Percentiles rank a stretch among this genome's conserved stretches.
Conservation (phyloP, 2,113 vertebrate genomes). For the Electrona antarctica region DNA sequence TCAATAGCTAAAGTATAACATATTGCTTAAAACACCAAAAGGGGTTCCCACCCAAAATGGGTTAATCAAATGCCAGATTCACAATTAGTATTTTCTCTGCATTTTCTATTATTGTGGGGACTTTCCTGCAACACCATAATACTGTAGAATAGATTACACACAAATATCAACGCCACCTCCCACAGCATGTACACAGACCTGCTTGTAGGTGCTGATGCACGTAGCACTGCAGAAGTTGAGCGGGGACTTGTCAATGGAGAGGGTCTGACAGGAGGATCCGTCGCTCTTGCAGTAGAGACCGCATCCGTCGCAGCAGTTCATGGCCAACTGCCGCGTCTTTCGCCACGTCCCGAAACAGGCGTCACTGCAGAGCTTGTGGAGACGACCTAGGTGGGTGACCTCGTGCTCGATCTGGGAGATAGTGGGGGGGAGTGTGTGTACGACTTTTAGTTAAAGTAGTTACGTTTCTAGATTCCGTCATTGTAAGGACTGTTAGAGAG, state of each 20-base stretch:
- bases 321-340: constrained; percentile 90
- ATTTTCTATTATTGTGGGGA: no score
- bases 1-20: no score
- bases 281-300: constrained; percentile 92
- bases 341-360: constrained; percentile 93
- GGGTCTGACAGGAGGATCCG: constrained; percentile 86
- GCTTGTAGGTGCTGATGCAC: constrained; percentile 89
- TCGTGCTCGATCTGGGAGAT: constrained; percentile 87
- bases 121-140: no score
- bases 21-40: no score
- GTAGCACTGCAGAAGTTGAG: constrained; percentile 93
- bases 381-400: constrained; percentile 92
- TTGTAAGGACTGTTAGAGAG: no score
- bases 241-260: constrained; percentile 87
- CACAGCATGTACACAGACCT: constrained; percentile 74
- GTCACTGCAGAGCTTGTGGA: constrained; percentile 94
- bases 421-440: background rate
- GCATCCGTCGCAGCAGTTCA: constrained; percentile 97
- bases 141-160: no score
- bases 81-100: no score
- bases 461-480: background rate
- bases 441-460: background rate
- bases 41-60: no score
- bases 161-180: background rate
- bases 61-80: no score